Conservation (phyloP, 2,888 invertebrate genomes). For the Theodoxus fluviatilis region DNA sequence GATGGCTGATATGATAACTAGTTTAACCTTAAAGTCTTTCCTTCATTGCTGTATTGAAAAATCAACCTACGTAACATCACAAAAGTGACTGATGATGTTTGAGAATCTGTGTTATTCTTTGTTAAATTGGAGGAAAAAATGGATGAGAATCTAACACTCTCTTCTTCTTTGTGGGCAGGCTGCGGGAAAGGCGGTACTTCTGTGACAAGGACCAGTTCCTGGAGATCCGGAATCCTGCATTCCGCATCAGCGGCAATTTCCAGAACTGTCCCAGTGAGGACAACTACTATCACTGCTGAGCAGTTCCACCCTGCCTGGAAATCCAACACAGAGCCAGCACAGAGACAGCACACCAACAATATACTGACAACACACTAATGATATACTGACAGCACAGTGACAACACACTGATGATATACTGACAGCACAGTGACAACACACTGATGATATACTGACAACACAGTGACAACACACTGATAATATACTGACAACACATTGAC, state of each 20-base stretch:
- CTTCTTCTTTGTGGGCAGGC: constrained; percentile 28
- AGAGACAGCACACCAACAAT: not conserved
- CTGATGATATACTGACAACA: too few relatives aligned
- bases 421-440: too few relatives aligned
- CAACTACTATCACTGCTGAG: constrained; percentile 39
- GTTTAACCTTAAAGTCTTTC: too few relatives aligned
- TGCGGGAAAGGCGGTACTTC: constrained; percentile 38
- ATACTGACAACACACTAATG: not conserved
- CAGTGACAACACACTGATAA: too few relatives aligned
- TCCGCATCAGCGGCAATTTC: constrained; percentile 46
- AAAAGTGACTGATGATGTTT: too few relatives aligned
- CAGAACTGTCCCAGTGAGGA: constrained; percentile 28
- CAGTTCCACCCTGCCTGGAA: too few relatives aligned
- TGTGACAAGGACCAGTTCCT: constrained; percentile 46
- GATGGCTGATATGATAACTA: too few relatives aligned
- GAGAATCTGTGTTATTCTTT: not conserved
- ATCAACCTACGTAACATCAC: too few relatives aligned
- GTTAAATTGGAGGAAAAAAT: not conserved
- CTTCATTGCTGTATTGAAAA: too few relatives aligned
- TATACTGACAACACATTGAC: not conserved
- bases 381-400: not conserved
- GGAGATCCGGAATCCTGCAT: constrained; percentile 55
- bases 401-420: not conserved
- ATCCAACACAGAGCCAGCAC: too few relatives aligned
- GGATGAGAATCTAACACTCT: not conserved